Base-by-base conservation (phyloP, 2,888 invertebrate species). In the Plebejus melissa region DNA sequence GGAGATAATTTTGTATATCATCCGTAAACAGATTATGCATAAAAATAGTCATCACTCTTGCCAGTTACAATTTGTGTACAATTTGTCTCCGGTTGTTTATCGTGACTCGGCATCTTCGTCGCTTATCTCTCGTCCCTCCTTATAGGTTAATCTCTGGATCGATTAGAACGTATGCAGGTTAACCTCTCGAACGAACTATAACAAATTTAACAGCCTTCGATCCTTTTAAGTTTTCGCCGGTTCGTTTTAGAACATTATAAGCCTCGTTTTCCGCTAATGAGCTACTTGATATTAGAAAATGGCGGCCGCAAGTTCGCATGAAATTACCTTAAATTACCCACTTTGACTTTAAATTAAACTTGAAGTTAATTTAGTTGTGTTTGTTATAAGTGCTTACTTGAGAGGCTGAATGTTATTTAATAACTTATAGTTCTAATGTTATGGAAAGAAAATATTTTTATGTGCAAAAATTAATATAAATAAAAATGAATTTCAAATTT, bases 1-100 rank as follows among this genome's bases (percentile, higher is more conserved):
- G 85, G 80, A 91, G 92, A 93, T 93, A 91, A 93, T 93, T 93
- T 93, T 89, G 90, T 93, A 91, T 91, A 91, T 92, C 90, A 90
- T 87, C 90, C 88, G 87, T 91, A 90, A 92, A 91, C 90, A 91
- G 91, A 92, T 92, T 90, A 92, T 85, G 86, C 87, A 86, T 90
- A 87, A 90, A 91, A 92, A 91, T 90, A 90, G 90, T 86, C 87
- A 88, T 87, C 88, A 84, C 86, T 87, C 86, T 86, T 79, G 76
- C 78, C 78, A 85, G 82, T 84, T 81, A 81, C 78, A 77, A 80
- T 71, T 69, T 69, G 69, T 69, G 41, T 82, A 82, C 82, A 84
- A 81, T 85, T 85, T 85, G 83, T 85, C 82, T 82, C 80, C 81
- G 76, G 78, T 80, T 79, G 77, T 79, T 88, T 87, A 88, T 84